These are phyloP conservation scores for Clarias pachynema DNA, from an alignment of 2,797 vertebrate species.

Conservation along the genomic window DNA sequence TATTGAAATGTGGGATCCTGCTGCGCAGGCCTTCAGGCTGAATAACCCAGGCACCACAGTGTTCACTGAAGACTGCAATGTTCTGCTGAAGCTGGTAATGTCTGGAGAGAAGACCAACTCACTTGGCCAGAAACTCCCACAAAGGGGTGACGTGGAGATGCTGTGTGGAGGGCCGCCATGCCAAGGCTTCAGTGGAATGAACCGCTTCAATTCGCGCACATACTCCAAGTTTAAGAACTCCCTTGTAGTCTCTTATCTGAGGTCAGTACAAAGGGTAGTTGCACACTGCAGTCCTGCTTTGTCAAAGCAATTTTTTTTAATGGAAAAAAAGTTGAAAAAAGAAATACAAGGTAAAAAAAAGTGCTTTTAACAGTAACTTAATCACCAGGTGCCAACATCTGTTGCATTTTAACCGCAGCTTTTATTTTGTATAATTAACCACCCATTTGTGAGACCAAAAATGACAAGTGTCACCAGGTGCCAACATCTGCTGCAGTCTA, in stretches of 20 bases:
- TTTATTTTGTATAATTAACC: neutral
- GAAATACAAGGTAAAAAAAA: neutral
- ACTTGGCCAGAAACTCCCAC: conserved; percentile 89
- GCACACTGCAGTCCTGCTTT: neutral
- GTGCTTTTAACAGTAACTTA: neutral
- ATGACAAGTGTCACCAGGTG: neutral
- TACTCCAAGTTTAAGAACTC: conserved; percentile 99
- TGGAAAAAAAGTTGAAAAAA: no score
- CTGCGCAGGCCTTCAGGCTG: conserved; percentile 92
- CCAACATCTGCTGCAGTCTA: neutral
- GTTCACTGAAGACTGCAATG: conserved; percentile 95
- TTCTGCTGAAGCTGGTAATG: conserved; percentile 96
- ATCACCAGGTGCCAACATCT: neutral
- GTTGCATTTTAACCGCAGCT: neutral
- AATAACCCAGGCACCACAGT: conserved; percentile 92
- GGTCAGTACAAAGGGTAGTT: conserved; percentile 68
- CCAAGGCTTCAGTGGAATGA: conserved; percentile 98
- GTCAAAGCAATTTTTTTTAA: no score
- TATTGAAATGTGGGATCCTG: conserved; percentile 98
- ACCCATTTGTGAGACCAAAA: no score
- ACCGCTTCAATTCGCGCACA: conserved; percentile 97
- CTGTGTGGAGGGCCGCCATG: conserved; percentile 94
- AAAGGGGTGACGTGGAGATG: conserved; percentile 96
- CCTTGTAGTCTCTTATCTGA: conserved; percentile 94
- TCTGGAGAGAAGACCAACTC: conserved; percentile 88